These are phyloP conservation scores for Rhingia rostrata DNA, from an alignment of 2,888 invertebrate species.

Conservation along the genomic window DNA sequence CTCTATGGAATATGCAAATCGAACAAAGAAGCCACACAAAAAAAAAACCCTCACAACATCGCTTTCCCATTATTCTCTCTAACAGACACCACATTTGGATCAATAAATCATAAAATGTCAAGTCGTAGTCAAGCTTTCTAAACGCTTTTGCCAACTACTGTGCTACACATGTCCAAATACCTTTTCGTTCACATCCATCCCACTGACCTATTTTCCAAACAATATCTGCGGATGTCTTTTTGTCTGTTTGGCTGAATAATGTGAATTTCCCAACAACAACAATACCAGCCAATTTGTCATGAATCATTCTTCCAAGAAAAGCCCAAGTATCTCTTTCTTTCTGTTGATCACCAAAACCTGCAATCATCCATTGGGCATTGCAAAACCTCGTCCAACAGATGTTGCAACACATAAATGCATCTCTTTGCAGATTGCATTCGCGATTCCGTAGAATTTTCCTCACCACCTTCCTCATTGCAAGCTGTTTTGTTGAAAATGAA, in stretches of 20 bases:
- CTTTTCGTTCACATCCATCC: slow-evolving; percentile 30
- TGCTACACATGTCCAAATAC: slow-evolving; percentile 20
- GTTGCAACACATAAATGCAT: slow-evolving; percentile 60
- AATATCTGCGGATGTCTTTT: slow-evolving; percentile 56
- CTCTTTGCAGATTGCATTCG: slow-evolving; percentile 27
- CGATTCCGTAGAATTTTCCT: slow-evolving; percentile 43
- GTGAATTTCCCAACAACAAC: slow-evolving; percentile 59
- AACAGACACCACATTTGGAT: slow-evolving; percentile 20
- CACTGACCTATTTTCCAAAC: slow-evolving; percentile 68
- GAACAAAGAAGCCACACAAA: slow-evolving; percentile 36
- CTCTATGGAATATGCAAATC: neutral
- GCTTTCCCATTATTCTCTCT: slow-evolving; percentile 1
- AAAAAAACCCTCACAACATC: neutral
- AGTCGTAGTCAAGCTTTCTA: slow-evolving; percentile 4
- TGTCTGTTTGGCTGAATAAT: slow-evolving; percentile 38
- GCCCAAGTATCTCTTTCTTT: slow-evolving; percentile 11
- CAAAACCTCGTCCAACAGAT: slow-evolving; percentile 8
- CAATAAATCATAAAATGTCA: slow-evolving; percentile 31
- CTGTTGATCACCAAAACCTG: slow-evolving; percentile 37
- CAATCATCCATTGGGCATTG: slow-evolving; percentile 62
- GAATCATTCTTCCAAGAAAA: slow-evolving; percentile 57
- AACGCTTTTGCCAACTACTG: neutral
- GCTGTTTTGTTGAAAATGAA: neutral
- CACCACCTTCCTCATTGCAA: neutral
- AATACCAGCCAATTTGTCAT: slow-evolving; percentile 15